phyloP scores from a whole-genome alignment of 2,113 vertebrate genomes.

The Alosa alosa region DNA sequence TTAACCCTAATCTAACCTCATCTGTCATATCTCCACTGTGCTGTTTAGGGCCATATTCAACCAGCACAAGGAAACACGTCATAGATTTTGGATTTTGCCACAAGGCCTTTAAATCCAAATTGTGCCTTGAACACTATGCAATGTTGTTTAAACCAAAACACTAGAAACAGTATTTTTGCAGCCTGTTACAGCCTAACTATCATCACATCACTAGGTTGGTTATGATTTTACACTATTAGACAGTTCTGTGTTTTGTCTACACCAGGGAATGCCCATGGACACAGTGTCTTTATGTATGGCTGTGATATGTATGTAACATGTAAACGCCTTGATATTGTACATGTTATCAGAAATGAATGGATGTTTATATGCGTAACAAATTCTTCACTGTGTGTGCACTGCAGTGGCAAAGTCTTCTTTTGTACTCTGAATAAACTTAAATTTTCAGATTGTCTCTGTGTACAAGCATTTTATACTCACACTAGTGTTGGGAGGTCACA shows the following conservation, averaged over 20 bases:
- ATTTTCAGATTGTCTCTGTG: not conserved
- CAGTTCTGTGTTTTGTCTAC: not conserved
- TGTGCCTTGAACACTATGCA: conserved; percentile 5
- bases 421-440: not conserved
- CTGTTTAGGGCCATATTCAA: not conserved
- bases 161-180: not conserved
- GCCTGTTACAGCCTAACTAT: not conserved
- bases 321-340: no score
- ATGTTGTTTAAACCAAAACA: not conserved
- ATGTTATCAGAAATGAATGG: not conserved
- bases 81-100: not conserved
- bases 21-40: not conserved
- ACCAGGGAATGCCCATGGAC: not conserved
- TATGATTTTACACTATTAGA: not conserved
- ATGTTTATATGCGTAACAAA: not conserved
- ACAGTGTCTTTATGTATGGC: no score
- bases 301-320: not conserved
- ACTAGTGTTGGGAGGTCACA: not conserved
- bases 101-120: not conserved
- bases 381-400: not conserved
- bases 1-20: not conserved
- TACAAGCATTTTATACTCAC: not conserved
- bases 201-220: not conserved
- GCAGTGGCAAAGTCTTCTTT: not conserved
- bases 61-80: not conserved